A percentile compares a stretch with the other conserved stretches of the same genome.
Evolutionary conservation across 2,888 invertebrate genomes (phyloP).

Genomic region (Cryptus viduatorius): DNA sequence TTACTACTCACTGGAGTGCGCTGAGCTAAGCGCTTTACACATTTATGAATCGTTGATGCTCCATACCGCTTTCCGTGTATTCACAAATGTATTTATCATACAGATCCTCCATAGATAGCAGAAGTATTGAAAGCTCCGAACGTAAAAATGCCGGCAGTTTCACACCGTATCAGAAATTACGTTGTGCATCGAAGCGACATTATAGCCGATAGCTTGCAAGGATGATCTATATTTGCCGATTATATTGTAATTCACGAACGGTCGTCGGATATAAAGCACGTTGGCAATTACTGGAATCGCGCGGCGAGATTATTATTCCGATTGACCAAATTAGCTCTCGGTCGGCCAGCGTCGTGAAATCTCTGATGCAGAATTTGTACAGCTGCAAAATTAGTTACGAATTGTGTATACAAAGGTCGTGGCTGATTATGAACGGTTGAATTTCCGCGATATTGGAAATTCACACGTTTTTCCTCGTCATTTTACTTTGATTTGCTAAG

Average conservation of each 20-base stretch:
- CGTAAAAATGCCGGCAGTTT: not conserved
- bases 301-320: slow-evolving; percentile 17
- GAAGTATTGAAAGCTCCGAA: not conserved
- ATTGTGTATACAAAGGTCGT: not conserved
- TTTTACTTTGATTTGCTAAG: not conserved
- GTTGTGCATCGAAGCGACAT: slow-evolving; percentile 24
- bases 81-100: not conserved
- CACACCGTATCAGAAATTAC: slow-evolving; percentile 23
- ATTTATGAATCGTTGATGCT: slow-evolving; percentile 12
- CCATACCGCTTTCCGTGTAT: not conserved
- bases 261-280: slow-evolving; percentile 14
- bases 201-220: not conserved
- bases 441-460: not conserved
- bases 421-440: not conserved
- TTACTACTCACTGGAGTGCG: not conserved
- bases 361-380: not conserved
- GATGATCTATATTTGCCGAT: not conserved
- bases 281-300: slow-evolving; percentile 7
- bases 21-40: not conserved
- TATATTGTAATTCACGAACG: slow-evolving; percentile 39
- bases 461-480: not conserved
- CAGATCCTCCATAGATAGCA: not conserved
- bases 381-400: not conserved
- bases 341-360: not conserved
- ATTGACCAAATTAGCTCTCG: slow-evolving; percentile 12